Base-by-base conservation (phyloP, 2,113 vertebrate species). In the Speoplatyrhinus poulsoni region DNA sequence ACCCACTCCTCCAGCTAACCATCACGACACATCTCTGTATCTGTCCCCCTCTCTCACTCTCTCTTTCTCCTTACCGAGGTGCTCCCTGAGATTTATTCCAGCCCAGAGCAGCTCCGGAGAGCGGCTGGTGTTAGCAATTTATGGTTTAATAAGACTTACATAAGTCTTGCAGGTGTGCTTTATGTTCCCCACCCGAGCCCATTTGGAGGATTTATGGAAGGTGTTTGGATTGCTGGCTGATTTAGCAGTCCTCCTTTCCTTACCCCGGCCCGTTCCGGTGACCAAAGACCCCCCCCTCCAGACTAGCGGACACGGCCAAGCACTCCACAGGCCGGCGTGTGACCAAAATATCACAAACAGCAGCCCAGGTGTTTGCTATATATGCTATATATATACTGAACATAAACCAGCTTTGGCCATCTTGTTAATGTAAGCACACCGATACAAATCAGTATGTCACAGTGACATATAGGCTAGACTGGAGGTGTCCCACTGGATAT, bases 101-200 rank as follows among this genome's bases (percentile, higher is more conserved):
- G 70, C 79, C 82, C 65, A 82, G 88, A 88, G 76, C 89, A 77
- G 84, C 89, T 79, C 88, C 73, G 82, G 91, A 79, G 73, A 88
- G 70, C 75, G 83, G 77, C 84, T 87, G 88, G 81, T 92, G 89
- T 90, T 88, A 85, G 90, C 90, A 93, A 93, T 93, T 93, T 94
- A 93, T 93, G 91, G 88, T 91, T 93, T 93, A 94, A 93, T 94
- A 94, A 93, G 92, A 92, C 91, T 93, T 93, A 93, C 93, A 93
- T 94, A 94, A 93, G 91, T 94, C 92, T 93, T 94, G 92, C 93
- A 94, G 93, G 93, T 94, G 93, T 93, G 92, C 88, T 94, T 92
- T 92, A 91, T 87, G 75, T 88, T 87, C 88, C 85, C 77, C 86
- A 86, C 90, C 88, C 87, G 67, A 86, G 86, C 90, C 91, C 91